Base-by-base conservation (phyloP, 1,140 invertebrate genomes). In the Hyphantria cunea region DNA sequence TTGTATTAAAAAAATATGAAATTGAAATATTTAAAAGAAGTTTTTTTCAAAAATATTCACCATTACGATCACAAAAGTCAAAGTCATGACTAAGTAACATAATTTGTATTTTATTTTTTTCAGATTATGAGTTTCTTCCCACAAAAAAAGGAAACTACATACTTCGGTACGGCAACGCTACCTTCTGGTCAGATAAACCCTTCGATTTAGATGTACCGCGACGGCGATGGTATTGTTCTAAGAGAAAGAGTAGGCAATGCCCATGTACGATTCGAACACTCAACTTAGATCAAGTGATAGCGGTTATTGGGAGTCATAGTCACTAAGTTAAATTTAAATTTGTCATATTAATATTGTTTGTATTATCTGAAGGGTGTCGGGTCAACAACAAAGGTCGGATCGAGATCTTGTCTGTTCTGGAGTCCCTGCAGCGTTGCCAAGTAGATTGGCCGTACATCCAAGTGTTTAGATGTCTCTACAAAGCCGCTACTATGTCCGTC, bases 191-290 rank as follows among this genome's bases (percentile, higher is more conserved):
- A 15, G 70, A 68, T 45, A 73, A 53, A 17, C 41, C 41, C 2
- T 6, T 54, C 61, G 4, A 54, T 51, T 2, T 65, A 3, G 64
- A 14, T 47, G 52, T 17, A 51, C 1, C 64, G 59, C 14, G 32
- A 37, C 65, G 70, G 11, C 68, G 73, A 2, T 82, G 79, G 79
- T 79, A 79, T 58, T 82, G 76, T 56, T 82, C 76, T 3, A 77
- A 71, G 49, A 72, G 70, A 45, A 78, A 76, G 15, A 74, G 71
- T 34, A 66, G 37, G 9, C 56, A 56, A 0, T 80, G 78, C 53
- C 60, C 59, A 25, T 69, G 66, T 8, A 53, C 49, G 1, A 68
- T 79, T 0, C 37, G 56, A 4, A 74, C 75, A 17, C 34, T 66
- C n/a, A 32, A 71, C 14, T 44, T 44, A 2, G 48, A 58, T 0